Evolutionary conservation across 2,888 invertebrate genomes (phyloP), one percentile per base, ranked within the genome.

Genomic region (Baccha elongata): DNA sequence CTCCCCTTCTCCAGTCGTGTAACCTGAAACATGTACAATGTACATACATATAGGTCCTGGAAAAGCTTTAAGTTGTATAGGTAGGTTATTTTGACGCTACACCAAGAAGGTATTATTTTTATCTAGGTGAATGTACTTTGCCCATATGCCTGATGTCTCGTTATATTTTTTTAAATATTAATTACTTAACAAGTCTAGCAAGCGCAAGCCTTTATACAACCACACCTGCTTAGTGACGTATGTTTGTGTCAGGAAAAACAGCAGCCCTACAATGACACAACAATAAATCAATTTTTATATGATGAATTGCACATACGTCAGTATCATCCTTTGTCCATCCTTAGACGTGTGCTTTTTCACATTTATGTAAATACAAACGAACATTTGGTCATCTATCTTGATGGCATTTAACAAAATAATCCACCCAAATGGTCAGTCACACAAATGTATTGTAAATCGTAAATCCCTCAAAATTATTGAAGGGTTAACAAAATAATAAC

Each of bases 381-480:
- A 64, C 44, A 40, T 40, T 60, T 64, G 55, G 62, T 75, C 80
- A 81, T 81, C 37, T 32, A 71, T 81, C 75, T 81, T 60, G 48
- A 17, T 52, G 65, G 53, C 55, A 80, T 68, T 68, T 26, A 74
- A 68, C 68, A 64, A 60, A 75, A 75, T 64, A 69, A 80, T 74
- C 55, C 74, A 64, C 48, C 80, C 64, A 42, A 46, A 46, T 60
- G 75, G 80, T 52, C 80, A 81, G 65, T 48, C 8, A 10, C 37
- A 23, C 19, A 40, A 10, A 23, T 8, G 6, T 7, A 26, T 15
- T 37, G 13, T 23, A 40, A 55, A 58, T 58, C 26, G 64, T 52
- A 67, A 73, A 79, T 79, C 73, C 78, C 71, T 67, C 53, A 52
- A 37, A 64, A 48, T 79, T 65, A 53, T 73, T 48, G 62, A 76